phyloP scores from a whole-genome alignment of 2,113 vertebrate genomes.

The Eubucco bourcierii region DNA sequence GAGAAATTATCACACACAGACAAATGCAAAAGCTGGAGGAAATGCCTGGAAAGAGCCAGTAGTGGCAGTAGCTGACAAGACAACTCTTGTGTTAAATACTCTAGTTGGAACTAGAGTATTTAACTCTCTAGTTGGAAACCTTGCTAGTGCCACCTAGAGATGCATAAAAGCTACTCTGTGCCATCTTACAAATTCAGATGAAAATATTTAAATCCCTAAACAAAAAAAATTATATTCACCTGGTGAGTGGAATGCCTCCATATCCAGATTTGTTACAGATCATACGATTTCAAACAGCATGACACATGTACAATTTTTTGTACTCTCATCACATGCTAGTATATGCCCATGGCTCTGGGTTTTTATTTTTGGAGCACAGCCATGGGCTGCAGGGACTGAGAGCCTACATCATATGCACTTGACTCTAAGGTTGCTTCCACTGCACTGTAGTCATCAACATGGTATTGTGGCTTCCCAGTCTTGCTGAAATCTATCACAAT shows the following conservation, averaged over 20 bases:
- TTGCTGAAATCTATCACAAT: background rate
- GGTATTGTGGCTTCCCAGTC: background rate
- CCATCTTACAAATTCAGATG: background rate
- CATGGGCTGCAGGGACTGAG: background rate
- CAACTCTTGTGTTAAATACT: background rate
- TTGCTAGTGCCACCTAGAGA: background rate
- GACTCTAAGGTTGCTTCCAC: background rate
- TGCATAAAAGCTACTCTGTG: background rate
- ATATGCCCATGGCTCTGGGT: background rate
- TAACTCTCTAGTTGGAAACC: background rate
- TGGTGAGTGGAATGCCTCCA: background rate
- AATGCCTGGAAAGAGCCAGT: background rate
- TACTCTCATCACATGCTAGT: rapidly evolving
- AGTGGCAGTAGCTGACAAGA: background rate
- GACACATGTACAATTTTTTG: background rate
- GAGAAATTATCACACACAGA: background rate
- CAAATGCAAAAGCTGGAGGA: background rate
- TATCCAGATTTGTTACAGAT: background rate
- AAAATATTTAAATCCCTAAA: background rate
- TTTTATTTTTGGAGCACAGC: background rate
- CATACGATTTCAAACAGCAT: rapidly evolving
- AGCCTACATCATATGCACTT: background rate
- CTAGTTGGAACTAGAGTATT: too few relatives aligned
- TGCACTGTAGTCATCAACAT: background rate
- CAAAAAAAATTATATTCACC: background rate